phyloP scores from a whole-genome alignment of 30 jellyfish, hydroid and myxozoan species.

The Hydractinia symbiolongicarpus region DNA sequence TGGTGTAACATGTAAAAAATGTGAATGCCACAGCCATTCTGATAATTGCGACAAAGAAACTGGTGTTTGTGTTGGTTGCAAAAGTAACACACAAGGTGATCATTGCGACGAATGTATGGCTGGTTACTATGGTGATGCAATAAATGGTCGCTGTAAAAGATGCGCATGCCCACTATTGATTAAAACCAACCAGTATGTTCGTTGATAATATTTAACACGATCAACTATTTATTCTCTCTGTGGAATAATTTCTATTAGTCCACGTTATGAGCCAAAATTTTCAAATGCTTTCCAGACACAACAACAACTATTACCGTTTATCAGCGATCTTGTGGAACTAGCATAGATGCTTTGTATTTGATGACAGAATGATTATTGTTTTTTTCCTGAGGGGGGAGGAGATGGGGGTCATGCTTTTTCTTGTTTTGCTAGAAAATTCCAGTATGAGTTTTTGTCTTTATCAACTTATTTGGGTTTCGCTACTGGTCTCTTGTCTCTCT shows the following conservation, averaged over 20 bases:
- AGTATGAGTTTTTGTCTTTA: too few species aligned
- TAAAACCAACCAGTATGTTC: constrained; percentile 73
- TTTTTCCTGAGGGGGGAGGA: not conserved
- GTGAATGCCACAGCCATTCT: constrained; percentile 79
- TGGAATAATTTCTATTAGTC: too few species aligned
- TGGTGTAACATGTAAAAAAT: constrained; percentile 38
- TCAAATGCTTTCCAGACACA: too few species aligned
- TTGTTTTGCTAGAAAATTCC: not conserved
- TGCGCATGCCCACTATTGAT: constrained; percentile 77
- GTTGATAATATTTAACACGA: too few species aligned
- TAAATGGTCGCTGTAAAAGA: constrained; percentile 48
- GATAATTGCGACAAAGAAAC: constrained; percentile 57
- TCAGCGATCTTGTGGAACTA: too few species aligned
- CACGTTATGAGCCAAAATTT: too few species aligned
- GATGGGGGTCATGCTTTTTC: not conserved
- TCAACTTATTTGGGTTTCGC: too few species aligned
- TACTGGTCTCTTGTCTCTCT: not conserved
- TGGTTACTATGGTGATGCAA: constrained; percentile 77
- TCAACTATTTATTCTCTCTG: too few species aligned
- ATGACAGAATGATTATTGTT: too few species aligned
- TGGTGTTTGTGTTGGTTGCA: constrained; percentile 42
- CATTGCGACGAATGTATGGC: constrained; percentile 59
- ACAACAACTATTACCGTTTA: too few species aligned
- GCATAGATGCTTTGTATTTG: too few species aligned
- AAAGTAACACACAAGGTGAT: constrained; percentile 63